phyloP scores from a whole-genome alignment of 2,888 invertebrate genomes.

The Acronicta psi region DNA sequence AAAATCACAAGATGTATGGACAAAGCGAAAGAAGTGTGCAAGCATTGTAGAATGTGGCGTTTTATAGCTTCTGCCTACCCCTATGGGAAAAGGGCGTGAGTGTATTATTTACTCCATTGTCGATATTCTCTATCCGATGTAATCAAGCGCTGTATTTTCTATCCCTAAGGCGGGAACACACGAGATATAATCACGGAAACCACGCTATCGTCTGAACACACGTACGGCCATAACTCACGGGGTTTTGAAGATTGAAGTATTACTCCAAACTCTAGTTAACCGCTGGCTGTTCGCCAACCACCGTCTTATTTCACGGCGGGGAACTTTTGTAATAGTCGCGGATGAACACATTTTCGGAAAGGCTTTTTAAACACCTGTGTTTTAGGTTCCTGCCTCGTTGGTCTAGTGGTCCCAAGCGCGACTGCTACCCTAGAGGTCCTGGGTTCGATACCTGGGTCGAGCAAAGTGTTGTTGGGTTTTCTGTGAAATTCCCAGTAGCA shows the following conservation, averaged over 20 bases:
- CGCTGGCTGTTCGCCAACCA: slow-evolving; percentile 37
- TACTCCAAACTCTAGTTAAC: slow-evolving; percentile 18
- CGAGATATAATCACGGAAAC: slow-evolving; percentile 31
- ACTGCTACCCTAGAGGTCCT: no score
- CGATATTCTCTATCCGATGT: not conserved
- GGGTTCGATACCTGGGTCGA: no score
- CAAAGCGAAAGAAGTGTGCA: no score
- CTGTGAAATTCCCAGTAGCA: no score
- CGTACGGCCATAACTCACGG: slow-evolving; percentile 42
- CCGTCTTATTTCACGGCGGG: slow-evolving; percentile 21
- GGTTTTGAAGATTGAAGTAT: slow-evolving; percentile 30
- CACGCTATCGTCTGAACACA: slow-evolving; percentile 25
- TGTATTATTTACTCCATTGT: no score
- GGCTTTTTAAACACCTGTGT: slow-evolving; percentile 10
- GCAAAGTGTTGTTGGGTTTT: no score
- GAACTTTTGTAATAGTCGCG: slow-evolving; percentile 11
- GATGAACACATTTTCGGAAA: slow-evolving; percentile 7
- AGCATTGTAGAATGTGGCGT: no score
- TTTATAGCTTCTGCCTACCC: no score
- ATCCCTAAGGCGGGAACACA: not conserved
- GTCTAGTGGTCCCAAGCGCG: no score
- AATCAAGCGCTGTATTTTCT: not conserved
- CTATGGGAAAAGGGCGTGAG: no score
- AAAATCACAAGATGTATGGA: no score
- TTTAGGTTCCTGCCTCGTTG: not conserved